phyloP scores from a whole-genome alignment of 2,797 vertebrate genomes.

The Erethizon dorsatum region DNA sequence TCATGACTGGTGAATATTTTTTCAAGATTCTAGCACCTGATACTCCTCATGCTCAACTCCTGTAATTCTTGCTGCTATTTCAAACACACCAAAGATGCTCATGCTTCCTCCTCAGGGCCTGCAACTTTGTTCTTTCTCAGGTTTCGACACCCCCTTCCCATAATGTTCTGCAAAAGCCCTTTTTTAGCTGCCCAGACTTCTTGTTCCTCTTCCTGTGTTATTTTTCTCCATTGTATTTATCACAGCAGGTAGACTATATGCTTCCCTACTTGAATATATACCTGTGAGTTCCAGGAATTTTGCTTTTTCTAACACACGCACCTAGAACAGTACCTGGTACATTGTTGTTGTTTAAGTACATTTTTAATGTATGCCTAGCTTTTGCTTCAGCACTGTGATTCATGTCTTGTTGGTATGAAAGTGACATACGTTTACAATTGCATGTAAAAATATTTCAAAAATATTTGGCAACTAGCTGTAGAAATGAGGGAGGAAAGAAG shows the following conservation, averaged over 20 bases:
- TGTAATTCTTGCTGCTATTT: background rate
- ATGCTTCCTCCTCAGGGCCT: background rate
- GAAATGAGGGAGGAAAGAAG: background rate
- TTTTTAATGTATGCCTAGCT: background rate
- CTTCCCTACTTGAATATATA: background rate
- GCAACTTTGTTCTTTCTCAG: background rate
- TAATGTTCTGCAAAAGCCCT: background rate
- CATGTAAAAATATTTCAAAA: constrained; percentile 28
- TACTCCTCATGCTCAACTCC: too few relatives aligned
- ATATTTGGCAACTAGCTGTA: background rate
- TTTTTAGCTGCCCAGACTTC: background rate
- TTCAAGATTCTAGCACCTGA: background rate
- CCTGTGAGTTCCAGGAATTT: background rate
- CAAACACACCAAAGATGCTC: background rate
- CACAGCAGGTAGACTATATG: background rate
- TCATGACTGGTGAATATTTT: background rate
- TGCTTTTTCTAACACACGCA: background rate
- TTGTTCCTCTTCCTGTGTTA: background rate
- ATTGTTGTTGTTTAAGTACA: background rate
- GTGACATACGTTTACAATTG: background rate
- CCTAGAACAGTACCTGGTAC: background rate
- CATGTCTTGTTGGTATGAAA: background rate
- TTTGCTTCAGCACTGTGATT: background rate
- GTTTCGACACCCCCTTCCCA: background rate
- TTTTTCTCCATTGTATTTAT: background rate